Percentiles rank a stretch among this genome's conserved stretches.
phyloP scores from a whole-genome alignment of 1,140 invertebrate genomes.

The Pseudomyrmex gracilis region DNA sequence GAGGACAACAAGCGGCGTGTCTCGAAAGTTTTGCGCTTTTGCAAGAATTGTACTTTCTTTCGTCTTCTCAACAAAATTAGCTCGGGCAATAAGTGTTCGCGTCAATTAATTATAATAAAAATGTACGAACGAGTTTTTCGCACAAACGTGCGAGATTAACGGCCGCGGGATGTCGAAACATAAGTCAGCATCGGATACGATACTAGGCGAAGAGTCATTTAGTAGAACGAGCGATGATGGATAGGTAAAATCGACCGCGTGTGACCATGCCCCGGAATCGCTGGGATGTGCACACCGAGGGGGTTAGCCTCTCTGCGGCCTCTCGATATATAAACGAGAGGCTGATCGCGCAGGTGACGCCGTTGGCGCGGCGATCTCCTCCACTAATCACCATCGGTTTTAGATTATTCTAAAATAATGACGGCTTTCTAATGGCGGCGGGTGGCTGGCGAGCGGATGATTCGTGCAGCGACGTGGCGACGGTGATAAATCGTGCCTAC shows the following conservation, averaged over 20 bases:
- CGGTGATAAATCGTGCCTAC: constrained; percentile 76
- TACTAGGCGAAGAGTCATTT: constrained; percentile 57
- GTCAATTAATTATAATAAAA: not conserved
- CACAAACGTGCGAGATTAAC: constrained; percentile 7
- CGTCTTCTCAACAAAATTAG: not conserved
- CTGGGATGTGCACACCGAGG: constrained; percentile 53
- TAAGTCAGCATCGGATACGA: constrained; percentile 51
- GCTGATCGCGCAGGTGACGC: constrained; percentile 82
- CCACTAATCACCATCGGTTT: constrained; percentile 86
- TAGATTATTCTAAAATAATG: constrained; percentile 86
- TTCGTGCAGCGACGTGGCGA: constrained; percentile 63
- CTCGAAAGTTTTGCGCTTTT: not conserved
- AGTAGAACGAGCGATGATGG: constrained; percentile 77
- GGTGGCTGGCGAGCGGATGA: constrained; percentile 61
- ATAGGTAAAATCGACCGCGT: constrained; percentile 74
- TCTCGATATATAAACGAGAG: constrained; percentile 75
- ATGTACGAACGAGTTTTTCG: not conserved
- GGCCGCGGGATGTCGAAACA: constrained; percentile 36
- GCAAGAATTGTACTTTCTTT: not conserved
- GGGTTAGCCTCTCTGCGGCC: constrained; percentile 37
- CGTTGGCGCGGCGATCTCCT: constrained; percentile 66
- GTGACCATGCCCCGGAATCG: constrained; percentile 62
- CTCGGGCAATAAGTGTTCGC: not conserved
- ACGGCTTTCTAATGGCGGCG: constrained; percentile 77
- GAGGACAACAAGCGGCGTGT: not conserved